Evolutionary conservation across 2,888 invertebrate species (phyloP), one percentile per base, ranked within the genome.

Genomic region (Hemicrepidius hirtus): DNA sequence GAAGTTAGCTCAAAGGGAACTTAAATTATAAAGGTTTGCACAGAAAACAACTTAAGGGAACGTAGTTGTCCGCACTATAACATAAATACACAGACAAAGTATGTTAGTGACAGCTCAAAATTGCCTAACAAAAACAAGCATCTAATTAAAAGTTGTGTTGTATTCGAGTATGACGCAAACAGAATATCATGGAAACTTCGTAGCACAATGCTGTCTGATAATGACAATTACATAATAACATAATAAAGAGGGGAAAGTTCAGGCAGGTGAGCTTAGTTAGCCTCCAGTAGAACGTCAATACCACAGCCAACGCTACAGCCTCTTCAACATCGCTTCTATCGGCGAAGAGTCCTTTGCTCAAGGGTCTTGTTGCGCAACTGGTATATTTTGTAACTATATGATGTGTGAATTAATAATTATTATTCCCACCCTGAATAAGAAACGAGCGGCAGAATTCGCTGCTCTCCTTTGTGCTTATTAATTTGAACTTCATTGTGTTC

Each of bases 111-210:
- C 68, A 68, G 59, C 21, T 46, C 60, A 37, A 49, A 68, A 68
- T 68, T 68, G 60, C 68, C 59, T 68, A 59, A 60, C 68, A 68
- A 68, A 68, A 68, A 68, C 68, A 60, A 68, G 68, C 59, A 67
- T 67, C 67, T 60, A 68, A 68, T 68, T 68, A 68, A 68, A 68
- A 68, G 68, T 68, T 68, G 60, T 60, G 60, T 44, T 59, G 60
- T 68, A 60, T 68, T 68, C 57, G 59, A 68, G 46, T 49, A 60
- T 49, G 59, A 40, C 59, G 68, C 68, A 59, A 59, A 68, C 68
- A 59, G 68, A 68, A 68, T 59, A 68, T 64, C 49, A 68, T 13
- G 35, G 68, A 68, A 68, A 68, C 59, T 68, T 68, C 57, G 50
- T 20, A 59, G 44, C 35, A 68, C 59, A 59, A 40, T 46, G 49